A percentile compares a stretch with the other conserved stretches of the same genome.
Conservation (phyloP, 2,113 vertebrate species). For the Cavia porcellus region DNA sequence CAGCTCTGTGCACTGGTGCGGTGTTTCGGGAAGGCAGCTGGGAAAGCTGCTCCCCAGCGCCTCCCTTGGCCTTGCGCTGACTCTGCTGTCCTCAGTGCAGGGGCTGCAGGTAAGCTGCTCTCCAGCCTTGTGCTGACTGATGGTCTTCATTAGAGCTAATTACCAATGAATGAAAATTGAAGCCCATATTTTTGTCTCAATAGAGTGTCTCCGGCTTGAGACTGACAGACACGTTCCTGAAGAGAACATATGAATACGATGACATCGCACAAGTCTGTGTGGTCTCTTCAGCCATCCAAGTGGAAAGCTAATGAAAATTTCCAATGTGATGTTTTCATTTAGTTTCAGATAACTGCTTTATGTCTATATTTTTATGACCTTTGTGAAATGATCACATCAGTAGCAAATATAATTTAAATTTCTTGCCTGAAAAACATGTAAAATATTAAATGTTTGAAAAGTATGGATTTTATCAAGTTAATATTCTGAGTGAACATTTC, state of each 20-base stretch:
- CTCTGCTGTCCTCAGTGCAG: slow-evolving; percentile 95
- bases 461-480: slow-evolving; percentile 68
- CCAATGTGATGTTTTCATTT: not conserved
- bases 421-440: slow-evolving; percentile 66
- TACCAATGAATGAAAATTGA: slow-evolving; percentile 59
- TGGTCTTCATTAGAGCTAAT: not conserved
- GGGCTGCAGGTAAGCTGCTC: slow-evolving; percentile 93
- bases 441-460: slow-evolving; percentile 79
- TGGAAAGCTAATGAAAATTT: slow-evolving; percentile 88
- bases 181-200: slow-evolving; percentile 71
- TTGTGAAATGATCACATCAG: slow-evolving; percentile 69
- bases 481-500: slow-evolving; percentile 30
- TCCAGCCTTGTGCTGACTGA: not conserved
- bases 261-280: slow-evolving; percentile 99
- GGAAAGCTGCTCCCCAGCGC: slow-evolving; percentile 96
- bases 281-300: slow-evolving; percentile 92
- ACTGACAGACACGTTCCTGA: slow-evolving; percentile 97
- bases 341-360: slow-evolving; percentile 84
- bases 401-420: slow-evolving; percentile 76
- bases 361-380: slow-evolving; percentile 44
- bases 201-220: slow-evolving; percentile 97
- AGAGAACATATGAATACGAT: slow-evolving; percentile 98
- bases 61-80: slow-evolving; percentile 95
- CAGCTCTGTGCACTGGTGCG: slow-evolving; percentile 97
- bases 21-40: slow-evolving; percentile 96